phyloP scores from a whole-genome alignment of 2,888 invertebrate genomes.

The Sesamia inferens region DNA sequence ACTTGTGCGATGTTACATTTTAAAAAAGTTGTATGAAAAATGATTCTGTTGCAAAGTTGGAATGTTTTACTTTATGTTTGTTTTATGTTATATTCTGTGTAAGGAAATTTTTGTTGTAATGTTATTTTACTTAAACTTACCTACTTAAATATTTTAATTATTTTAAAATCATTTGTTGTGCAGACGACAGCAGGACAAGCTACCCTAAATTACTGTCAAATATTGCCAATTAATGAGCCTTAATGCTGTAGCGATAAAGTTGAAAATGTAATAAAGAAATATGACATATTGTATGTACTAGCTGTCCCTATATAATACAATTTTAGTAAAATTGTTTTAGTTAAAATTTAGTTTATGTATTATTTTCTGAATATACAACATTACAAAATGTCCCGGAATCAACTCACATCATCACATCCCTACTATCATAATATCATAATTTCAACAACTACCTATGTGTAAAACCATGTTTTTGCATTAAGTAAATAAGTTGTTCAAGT shows the following conservation, averaged over 20 bases:
- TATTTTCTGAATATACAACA: not conserved
- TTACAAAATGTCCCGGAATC: not conserved
- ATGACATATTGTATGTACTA: too few relatives aligned
- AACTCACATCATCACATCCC: too few relatives aligned
- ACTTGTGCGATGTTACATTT: conserved; percentile 57
- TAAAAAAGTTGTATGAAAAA: conserved; percentile 57
- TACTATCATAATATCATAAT: not conserved
- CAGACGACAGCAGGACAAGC: not conserved
- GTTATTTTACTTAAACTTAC: not conserved
- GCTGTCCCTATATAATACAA: too few relatives aligned
- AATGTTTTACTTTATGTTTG: conserved; percentile 34
- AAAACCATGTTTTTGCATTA: too few relatives aligned
- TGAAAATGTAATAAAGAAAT: too few relatives aligned
- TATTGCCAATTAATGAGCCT: too few relatives aligned
- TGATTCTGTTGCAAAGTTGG: conserved; percentile 48
- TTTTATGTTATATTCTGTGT: conserved; percentile 23
- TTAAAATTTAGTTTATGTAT: not conserved
- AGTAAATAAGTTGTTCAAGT: too few relatives aligned
- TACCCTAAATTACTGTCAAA: too few relatives aligned
- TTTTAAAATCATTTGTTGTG: not conserved
- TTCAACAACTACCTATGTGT: too few relatives aligned
- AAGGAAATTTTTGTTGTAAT: conserved; percentile 13
- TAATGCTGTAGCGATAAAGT: too few relatives aligned
- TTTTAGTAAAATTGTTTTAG: too few relatives aligned
- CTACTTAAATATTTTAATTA: not conserved